Evolutionary conservation across 2,113 vertebrate genomes (phyloP).

Genomic region (Grammomys dolichurus): DNA sequence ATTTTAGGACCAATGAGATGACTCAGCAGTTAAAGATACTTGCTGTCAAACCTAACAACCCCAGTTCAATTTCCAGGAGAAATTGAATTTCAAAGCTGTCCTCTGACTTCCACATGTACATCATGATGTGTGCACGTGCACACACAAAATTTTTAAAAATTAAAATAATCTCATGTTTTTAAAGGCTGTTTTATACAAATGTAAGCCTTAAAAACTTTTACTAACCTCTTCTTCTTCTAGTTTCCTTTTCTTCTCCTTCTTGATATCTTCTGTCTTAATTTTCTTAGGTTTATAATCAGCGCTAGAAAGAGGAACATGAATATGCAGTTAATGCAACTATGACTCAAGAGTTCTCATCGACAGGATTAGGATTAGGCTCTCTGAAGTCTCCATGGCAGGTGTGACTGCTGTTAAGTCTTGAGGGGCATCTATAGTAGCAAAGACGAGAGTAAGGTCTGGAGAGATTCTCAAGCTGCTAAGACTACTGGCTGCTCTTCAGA

Average conservation of each 20-base stretch:
- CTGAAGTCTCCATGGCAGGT: not conserved
- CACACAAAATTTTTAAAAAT: not conserved
- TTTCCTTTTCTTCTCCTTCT: constrained; percentile 96
- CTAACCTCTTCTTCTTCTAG: constrained; percentile 91
- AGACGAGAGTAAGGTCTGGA: constrained; percentile 4
- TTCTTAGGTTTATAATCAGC: constrained; percentile 96
- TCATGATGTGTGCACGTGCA: not conserved
- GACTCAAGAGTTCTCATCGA: constrained; percentile 58
- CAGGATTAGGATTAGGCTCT: not conserved
- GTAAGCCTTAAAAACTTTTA: constrained; percentile 46
- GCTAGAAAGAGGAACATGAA: constrained; percentile 86
- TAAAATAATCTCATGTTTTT: not conserved
- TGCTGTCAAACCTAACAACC: not conserved
- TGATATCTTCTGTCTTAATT: constrained; percentile 95
- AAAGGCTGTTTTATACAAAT: not conserved
- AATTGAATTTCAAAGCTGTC: not conserved
- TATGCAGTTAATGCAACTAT: constrained; percentile 57
- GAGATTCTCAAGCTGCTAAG: not conserved
- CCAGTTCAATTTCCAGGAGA: not conserved
- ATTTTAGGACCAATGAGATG: not conserved
- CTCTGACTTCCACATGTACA: not conserved
- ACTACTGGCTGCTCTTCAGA: not conserved
- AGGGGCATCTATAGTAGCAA: constrained; percentile 43
- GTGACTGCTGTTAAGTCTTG: not conserved
- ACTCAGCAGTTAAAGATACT: not conserved